Evolutionary conservation across 2,888 invertebrate species (phyloP).

Genomic region (Ptilodon capucinus): DNA sequence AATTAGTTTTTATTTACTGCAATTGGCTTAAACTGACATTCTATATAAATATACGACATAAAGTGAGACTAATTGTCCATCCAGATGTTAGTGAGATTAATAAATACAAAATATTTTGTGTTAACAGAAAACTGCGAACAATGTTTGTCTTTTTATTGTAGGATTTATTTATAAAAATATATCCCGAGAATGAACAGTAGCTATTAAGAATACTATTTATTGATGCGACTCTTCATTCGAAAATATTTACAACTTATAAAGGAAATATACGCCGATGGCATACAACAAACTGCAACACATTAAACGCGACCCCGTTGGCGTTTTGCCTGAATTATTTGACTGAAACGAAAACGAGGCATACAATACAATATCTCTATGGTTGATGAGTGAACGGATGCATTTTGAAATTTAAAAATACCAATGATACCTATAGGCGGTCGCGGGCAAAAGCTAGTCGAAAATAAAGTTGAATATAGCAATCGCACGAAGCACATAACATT

Average conservation of each 20-base stretch:
- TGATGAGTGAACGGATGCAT: too few species aligned
- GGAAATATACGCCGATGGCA: constrained; percentile 2
- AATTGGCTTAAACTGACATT: too few species aligned
- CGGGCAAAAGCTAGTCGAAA: not conserved
- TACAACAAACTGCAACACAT: constrained; percentile 7
- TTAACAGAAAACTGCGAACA: too few species aligned
- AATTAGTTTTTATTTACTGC: not conserved
- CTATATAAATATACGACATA: too few species aligned
- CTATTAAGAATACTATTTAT: not conserved
- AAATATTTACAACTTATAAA: not conserved
- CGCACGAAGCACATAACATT: constrained; percentile 13
- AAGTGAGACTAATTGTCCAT: too few species aligned
- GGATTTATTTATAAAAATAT: too few species aligned
- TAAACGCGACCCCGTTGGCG: constrained; percentile 22
- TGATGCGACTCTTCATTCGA: not conserved
- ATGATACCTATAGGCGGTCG: too few species aligned
- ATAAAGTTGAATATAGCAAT: not conserved
- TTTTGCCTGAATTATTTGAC: constrained; percentile 19
- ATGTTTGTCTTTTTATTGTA: too few species aligned
- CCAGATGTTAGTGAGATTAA: too few species aligned
- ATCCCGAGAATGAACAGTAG: not conserved
- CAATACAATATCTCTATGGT: too few species aligned
- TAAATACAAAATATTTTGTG: too few species aligned
- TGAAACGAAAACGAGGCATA: constrained; percentile 5
- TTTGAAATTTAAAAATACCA: too few species aligned